phyloP scores from a whole-genome alignment of 2,113 vertebrate genomes.

The Cephalopterus ornatus region DNA sequence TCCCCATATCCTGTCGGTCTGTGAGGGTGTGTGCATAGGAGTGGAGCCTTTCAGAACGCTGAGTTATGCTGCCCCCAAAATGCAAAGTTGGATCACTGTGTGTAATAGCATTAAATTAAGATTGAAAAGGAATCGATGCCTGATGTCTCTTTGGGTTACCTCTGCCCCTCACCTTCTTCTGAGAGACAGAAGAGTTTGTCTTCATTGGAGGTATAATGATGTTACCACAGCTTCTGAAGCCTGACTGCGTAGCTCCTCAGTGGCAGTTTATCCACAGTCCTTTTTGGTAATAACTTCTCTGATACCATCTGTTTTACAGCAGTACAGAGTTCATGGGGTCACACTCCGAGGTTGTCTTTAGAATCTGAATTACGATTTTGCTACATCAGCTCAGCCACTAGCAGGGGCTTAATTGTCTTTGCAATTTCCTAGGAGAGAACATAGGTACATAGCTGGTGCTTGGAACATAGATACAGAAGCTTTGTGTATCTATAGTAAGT shows the following conservation, averaged over 20 bases:
- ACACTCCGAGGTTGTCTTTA: not conserved
- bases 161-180: not conserved
- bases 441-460: not conserved
- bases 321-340: not conserved
- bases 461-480: not conserved
- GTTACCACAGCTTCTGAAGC: not conserved
- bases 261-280: not conserved
- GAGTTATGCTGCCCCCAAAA: not conserved
- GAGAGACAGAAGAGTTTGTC: not conserved
- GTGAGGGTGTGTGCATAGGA: not conserved
- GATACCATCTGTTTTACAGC: not conserved
- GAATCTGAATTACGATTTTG: not conserved
- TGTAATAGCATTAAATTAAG: not conserved
- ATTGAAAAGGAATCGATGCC: not conserved
- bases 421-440: not conserved
- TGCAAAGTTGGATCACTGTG: not conserved
- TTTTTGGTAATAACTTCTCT: not conserved
- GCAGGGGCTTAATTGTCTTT: not conserved
- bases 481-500: not conserved
- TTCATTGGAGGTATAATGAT: not conserved
- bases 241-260: not conserved
- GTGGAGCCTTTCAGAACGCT: not conserved
- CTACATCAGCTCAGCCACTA: not conserved
- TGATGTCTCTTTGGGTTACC: not conserved
- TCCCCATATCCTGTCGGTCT: not conserved